These are phyloP conservation scores for Passer montanus DNA, from an alignment of 2,113 vertebrate species.

Conservation along the genomic window DNA sequence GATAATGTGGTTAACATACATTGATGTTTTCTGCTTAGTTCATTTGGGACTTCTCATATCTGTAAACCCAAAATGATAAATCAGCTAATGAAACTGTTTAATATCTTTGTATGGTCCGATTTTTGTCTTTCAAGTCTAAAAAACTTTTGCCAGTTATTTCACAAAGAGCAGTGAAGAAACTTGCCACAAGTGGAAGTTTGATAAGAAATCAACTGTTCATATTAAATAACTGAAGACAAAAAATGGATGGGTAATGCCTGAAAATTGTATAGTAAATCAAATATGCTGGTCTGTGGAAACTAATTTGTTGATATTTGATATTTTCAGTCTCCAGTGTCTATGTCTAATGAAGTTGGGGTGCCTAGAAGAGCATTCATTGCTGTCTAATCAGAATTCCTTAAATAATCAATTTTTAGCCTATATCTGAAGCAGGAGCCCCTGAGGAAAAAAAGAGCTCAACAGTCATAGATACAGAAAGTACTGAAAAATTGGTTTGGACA, in stretches of 20 bases:
- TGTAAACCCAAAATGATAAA: neutral
- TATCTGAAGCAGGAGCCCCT: neutral
- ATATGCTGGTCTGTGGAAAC: neutral
- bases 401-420: neutral
- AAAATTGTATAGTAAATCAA: slow-evolving; percentile 1
- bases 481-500: neutral
- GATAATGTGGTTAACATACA: neutral
- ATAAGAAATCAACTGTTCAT: neutral
- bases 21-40: neutral
- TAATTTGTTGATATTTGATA: neutral
- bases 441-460: neutral
- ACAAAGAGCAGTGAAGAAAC: neutral
- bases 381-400: neutral
- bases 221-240: neutral
- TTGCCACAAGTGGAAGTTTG: neutral
- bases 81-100: neutral
- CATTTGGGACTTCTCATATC: neutral
- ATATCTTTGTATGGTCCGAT: neutral
- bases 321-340: neutral
- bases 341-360: neutral
- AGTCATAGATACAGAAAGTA: neutral
- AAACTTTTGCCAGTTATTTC: neutral
- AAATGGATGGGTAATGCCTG: neutral
- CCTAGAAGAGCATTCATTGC: neutral
- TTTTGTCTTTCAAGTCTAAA: neutral